These are phyloP conservation scores for Caenorhabditis latens DNA, from an alignment of 1,140 invertebrate genomes.

Conservation along the genomic window DNA sequence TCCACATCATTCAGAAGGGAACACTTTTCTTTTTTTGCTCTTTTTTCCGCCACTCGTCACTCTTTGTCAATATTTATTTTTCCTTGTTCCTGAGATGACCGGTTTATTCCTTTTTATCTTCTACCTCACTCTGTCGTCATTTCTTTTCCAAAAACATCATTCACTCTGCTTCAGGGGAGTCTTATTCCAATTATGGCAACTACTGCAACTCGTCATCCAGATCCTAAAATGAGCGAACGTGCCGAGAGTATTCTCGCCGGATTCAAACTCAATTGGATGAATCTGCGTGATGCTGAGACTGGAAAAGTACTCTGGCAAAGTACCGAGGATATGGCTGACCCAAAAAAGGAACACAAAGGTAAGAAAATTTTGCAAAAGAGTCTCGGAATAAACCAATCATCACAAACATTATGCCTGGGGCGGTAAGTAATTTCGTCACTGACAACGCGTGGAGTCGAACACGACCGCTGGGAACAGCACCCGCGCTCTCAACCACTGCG, in stretches of 20 bases:
- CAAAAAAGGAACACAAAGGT: slow-evolving; percentile 91
- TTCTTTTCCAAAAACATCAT: neutral
- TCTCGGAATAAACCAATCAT: slow-evolving; percentile 57
- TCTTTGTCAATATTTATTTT: slow-evolving; percentile 40
- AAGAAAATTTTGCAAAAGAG: slow-evolving; percentile 49
- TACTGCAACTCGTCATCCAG: slow-evolving; percentile 35
- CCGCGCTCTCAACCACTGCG: slow-evolving; percentile 38
- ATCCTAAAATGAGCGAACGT: neutral
- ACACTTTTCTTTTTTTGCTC: slow-evolving; percentile 27
- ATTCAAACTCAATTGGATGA: slow-evolving; percentile 90
- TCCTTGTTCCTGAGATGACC: slow-evolving; percentile 49
- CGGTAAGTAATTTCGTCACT: slow-evolving; percentile 38
- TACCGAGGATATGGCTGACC: slow-evolving; percentile 92
- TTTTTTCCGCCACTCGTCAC: slow-evolving; percentile 44
- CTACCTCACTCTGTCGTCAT: slow-evolving; percentile 10
- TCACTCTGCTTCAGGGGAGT: neutral
- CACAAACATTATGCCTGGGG: slow-evolving; percentile 56
- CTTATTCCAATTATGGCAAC: neutral
- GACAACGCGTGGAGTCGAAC: neutral
- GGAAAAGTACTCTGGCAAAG: slow-evolving; percentile 97
- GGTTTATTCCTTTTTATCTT: neutral
- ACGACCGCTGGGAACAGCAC: neutral
- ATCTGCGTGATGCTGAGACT: slow-evolving; percentile 92
- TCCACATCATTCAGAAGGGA: neutral
- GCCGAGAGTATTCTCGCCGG: slow-evolving; percentile 32